Conservation (phyloP, 2,113 vertebrate genomes). For the Seriola aureovittata region DNA sequence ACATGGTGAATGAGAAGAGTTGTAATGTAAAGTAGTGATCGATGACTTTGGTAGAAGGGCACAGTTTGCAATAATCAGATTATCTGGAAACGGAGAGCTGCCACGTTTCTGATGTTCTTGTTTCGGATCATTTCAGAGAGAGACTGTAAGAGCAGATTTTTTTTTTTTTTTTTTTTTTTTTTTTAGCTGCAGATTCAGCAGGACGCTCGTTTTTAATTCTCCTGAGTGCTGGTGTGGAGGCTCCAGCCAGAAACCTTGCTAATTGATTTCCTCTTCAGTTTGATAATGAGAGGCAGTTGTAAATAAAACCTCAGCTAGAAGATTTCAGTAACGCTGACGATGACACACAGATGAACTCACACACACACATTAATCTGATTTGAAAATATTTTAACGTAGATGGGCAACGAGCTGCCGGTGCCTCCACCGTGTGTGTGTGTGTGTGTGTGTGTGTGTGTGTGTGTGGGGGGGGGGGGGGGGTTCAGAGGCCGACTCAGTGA, state of each 20-base stretch:
- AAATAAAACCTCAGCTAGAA: slow-evolving; percentile 19
- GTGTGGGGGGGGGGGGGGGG: not conserved
- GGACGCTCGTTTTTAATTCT: not conserved
- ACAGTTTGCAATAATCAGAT: no score
- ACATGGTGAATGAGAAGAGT: no score
- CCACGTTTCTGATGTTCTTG: no score
- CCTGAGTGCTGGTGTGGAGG: not conserved
- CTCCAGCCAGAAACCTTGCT: not conserved
- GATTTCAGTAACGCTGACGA: not conserved
- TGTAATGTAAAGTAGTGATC: no score
- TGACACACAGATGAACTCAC: not conserved
- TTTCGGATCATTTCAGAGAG: not conserved
- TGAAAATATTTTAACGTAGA: not conserved
- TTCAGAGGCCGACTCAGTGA: slow-evolving; percentile 49
- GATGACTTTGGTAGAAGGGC: no score
- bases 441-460: no score
- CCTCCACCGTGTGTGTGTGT: not conserved
- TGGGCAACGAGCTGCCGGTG: not conserved
- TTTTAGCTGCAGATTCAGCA: not conserved
- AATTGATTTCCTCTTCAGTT: not conserved
- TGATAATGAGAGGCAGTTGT: slow-evolving; percentile 7
- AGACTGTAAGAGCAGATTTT: no score
- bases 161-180: no score
- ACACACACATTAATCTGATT: not conserved
- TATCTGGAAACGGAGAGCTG: no score